A percentile compares a stretch with the other conserved stretches of the same genome.
These are phyloP conservation scores for Trissonchulus latispiculum DNA, from an alignment of 2,888 invertebrate species.

Conservation along the genomic window DNA sequence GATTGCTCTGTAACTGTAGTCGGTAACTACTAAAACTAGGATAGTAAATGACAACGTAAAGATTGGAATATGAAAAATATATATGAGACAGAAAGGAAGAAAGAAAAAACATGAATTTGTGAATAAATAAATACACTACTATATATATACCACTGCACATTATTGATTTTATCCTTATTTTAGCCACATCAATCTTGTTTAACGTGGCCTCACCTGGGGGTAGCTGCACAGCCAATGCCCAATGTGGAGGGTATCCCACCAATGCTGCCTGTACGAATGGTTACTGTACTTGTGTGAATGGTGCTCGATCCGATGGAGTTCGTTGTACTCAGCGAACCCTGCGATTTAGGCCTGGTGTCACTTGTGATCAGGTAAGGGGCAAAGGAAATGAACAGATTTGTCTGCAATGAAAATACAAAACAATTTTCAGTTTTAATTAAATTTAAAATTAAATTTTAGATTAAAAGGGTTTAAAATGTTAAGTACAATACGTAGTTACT, in stretches of 20 bases:
- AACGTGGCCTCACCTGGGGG: conserved; percentile 13
- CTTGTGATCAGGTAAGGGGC: conserved; percentile 6
- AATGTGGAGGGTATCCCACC: conserved; percentile 17
- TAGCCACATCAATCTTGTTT: background rate
- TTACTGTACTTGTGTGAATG: conserved; percentile 15
- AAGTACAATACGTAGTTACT: too few relatives aligned
- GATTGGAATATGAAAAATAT: too few relatives aligned
- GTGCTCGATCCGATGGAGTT: conserved; percentile 17
- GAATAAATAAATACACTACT: too few relatives aligned
- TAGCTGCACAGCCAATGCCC: background rate
- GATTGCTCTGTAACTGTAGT: too few relatives aligned
- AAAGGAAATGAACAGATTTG: background rate
- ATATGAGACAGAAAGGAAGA: too few relatives aligned
- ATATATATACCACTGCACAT: too few relatives aligned
- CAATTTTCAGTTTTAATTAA: too few relatives aligned
- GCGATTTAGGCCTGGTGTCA: conserved; percentile 2
- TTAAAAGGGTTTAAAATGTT: too few relatives aligned
- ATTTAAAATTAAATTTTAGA: too few relatives aligned
- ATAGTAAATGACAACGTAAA: too few relatives aligned
- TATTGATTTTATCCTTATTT: background rate
- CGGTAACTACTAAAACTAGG: too few relatives aligned
- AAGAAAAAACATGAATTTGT: too few relatives aligned
- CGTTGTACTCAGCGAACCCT: conserved; percentile 5
- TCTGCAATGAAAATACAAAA: background rate
- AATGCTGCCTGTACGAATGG: conserved; percentile 12